Base-by-base conservation (phyloP, 2,113 vertebrate genomes). In the Leptobrachium leishanense region DNA sequence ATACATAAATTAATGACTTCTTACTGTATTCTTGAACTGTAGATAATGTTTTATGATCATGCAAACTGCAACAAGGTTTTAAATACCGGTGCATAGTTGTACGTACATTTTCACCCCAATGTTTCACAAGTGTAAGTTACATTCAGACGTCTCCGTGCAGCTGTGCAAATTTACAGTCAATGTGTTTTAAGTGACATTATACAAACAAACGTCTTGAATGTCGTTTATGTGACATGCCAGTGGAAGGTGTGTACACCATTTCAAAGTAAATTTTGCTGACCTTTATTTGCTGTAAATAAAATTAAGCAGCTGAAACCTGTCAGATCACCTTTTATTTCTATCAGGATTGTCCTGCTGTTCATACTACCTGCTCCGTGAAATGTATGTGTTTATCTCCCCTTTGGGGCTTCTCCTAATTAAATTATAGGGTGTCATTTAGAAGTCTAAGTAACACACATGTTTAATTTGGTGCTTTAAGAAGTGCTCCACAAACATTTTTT, bases 111-210 rank as follows among this genome's bases (percentile, higher is more conserved):
- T n/a, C n/a, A n/a, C 55, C 40, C 7, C 40, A 42, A 13, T 68
- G n/a, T 68, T 20, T 55, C 15, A 40, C 65, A 42, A 57, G 44
- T 76, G 75, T 76, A 54, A 20, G 42, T 43, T 6, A 55, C 53
- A n/a, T 76, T 76, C 2, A 68, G 7, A 57, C 68, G 39, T 50
- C 15, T 11, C 20, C 2, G n/a, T 66, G 10, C 11, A 42, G 11
- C 8, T 43, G 44, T 67, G 41, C 65, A 76, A 42, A 64, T 67
- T 53, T 67, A 74, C n/a, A 46, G 43, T 64, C 8, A 13, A 63
- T 74, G 54, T 57, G 31, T 64, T 74, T 62, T 43, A 74, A 39
- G 39, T 10, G 42, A 41, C 7, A 42, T 42, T 42, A 41, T 5
- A n/a, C n/a, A n/a, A n/a, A n/a, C n/a, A 12, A 67, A 10, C 2